Conservation (phyloP, 2,888 invertebrate genomes). For the Galerucella calmariensis region DNA sequence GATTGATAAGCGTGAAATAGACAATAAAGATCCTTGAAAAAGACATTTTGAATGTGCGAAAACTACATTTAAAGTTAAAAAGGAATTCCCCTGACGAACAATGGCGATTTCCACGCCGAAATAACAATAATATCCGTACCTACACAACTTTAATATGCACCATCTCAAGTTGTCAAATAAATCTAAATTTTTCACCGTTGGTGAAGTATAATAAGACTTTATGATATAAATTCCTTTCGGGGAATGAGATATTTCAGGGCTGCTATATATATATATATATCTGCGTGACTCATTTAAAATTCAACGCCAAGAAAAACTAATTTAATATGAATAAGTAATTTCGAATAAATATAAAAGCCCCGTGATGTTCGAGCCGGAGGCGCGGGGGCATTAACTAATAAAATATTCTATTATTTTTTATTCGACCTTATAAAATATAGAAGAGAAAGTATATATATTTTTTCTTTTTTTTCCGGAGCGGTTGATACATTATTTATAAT, state of each 20-base stretch:
- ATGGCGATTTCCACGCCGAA: conserved; percentile 18
- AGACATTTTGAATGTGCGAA: neutral
- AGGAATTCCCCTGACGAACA: neutral
- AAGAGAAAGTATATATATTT: conserved; percentile 61
- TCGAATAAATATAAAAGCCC: conserved; percentile 64
- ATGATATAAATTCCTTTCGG: conserved; percentile 58
- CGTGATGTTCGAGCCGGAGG: conserved; percentile 55
- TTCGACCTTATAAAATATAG: conserved; percentile 55
- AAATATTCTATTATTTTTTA: conserved; percentile 62
- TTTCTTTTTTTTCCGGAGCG: conserved; percentile 61
- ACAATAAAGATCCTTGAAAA: neutral
- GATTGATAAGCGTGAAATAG: no score
- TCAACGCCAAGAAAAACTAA: conserved; percentile 65
- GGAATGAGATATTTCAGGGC: conserved; percentile 60
- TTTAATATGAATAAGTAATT: conserved; percentile 66
- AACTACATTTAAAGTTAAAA: neutral
- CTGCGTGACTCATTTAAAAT: conserved; percentile 64
- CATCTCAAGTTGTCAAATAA: conserved; percentile 56
- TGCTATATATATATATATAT: conserved; percentile 53
- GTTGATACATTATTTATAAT: conserved; percentile 63
- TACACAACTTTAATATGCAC: conserved; percentile 45
- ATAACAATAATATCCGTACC: conserved; percentile 31
- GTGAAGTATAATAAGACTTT: conserved; percentile 59
- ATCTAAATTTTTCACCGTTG: conserved; percentile 58
- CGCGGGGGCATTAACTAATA: conserved; percentile 64